These are phyloP conservation scores for Centrocercus urophasianus DNA, from an alignment of 2,113 vertebrate genomes.

Conservation along the genomic window DNA sequence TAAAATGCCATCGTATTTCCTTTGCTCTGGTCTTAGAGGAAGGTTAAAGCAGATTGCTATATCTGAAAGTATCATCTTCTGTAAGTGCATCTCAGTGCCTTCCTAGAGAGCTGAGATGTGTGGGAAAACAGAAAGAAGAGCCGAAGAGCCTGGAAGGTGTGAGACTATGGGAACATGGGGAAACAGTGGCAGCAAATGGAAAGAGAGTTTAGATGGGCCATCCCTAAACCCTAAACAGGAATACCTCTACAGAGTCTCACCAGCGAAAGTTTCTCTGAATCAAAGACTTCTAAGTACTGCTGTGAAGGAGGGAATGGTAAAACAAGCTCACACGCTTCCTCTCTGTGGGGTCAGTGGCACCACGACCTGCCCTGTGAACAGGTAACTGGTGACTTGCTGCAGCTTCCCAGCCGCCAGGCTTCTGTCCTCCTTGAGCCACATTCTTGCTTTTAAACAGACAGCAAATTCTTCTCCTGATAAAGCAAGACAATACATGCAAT, in stretches of 20 bases:
- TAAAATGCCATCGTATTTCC: neutral
- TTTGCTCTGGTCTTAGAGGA: neutral
- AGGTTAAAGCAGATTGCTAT: neutral
- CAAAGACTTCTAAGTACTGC: neutral
- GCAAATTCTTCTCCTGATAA: neutral
- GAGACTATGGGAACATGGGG: neutral
- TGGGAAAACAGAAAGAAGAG: neutral
- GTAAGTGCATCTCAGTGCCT: neutral
- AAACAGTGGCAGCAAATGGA: neutral
- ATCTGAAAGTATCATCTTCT: neutral
- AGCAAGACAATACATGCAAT: neutral
- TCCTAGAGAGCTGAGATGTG: neutral
- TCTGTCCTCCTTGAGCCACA: neutral
- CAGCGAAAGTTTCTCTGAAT: neutral
- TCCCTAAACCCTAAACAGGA: neutral
- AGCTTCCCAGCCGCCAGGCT: neutral
- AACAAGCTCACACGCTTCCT: neutral
- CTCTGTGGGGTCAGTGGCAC: no score
- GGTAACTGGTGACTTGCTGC: neutral
- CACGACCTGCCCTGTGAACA: neutral
- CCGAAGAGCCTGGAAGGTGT: neutral
- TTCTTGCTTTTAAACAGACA: neutral
- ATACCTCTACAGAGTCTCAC: neutral
- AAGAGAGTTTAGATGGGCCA: neutral
- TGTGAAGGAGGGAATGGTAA: neutral